Base-by-base conservation (phyloP, 2,888 invertebrate species). In the Lobophora halterata region DNA sequence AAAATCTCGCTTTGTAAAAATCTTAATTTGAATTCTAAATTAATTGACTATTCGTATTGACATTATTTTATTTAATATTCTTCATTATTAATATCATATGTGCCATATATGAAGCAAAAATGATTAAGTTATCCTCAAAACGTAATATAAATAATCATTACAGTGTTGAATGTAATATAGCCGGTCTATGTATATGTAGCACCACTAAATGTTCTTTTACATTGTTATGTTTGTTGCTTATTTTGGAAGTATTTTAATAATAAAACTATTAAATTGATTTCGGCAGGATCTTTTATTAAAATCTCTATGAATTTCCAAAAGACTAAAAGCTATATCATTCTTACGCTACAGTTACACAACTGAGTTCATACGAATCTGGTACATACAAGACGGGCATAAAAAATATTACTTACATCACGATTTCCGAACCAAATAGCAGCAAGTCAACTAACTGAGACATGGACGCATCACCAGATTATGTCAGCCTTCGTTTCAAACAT, bases 201-300 rank as follows among this genome's bases (percentile, higher is more conserved):
- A 65, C 64, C 69, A 65, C 70, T 70, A 63, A 71, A 71, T 65
- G 65, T 75, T 71, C 71, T 73, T 79, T 82, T 81, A 83, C 69
- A 75, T 85, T 86, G 83, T 86, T 86, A 82, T 85, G 82, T 85
- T 86, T 86, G 86, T 86, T 86, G 86, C 86, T 86, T 85, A 83
- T 82, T 85, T 83, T 85, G 74, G 79, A 82, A 79, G 76, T 81
- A 81, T 83, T 83, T 83, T 72, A 73, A 71, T 76, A 77, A 81
- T 80, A 79, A 81, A 79, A 80, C 78, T 49, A 62, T 64, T 50
- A 76, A 79, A 76, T 65, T 58, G 54, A 72, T 68, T 65, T 75
- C 67, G 68, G 71, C 73, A 72, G 69, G 68, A 72, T 70, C 69
- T 81, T 83, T 82, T 76, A 79, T 80, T 82, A 64, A 71, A 74